Percentiles rank a stretch among this genome's conserved stretches.
phyloP scores from a whole-genome alignment of 2,113 vertebrate species.

The Aramus guarauna region DNA sequence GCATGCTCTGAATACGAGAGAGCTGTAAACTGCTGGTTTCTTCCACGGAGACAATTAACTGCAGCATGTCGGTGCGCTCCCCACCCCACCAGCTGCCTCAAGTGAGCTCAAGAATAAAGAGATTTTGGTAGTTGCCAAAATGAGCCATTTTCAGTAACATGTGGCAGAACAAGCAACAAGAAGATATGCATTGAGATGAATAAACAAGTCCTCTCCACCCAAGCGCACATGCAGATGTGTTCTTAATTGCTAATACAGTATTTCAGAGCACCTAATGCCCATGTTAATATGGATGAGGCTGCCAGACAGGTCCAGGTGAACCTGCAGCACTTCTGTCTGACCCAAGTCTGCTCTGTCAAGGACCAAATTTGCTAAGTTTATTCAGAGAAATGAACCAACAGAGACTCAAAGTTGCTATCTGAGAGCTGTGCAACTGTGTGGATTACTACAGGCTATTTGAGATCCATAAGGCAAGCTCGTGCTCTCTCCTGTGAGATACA shows the following conservation, averaged over 20 bases:
- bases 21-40: background rate
- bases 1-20: background rate
- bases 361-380: background rate
- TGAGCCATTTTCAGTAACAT: background rate
- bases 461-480: background rate
- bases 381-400: background rate
- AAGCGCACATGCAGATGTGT: background rate
- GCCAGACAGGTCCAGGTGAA: constrained; percentile 2
- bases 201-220: background rate
- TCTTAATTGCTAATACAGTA: background rate
- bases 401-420: background rate
- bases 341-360: background rate
- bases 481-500: background rate
- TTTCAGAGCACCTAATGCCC: background rate
- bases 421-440: background rate
- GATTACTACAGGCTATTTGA: background rate
- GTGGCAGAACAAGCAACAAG: background rate
- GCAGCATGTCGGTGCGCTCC: background rate
- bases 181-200: background rate
- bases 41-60: background rate
- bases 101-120: background rate
- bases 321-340: background rate
- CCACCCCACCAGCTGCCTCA: background rate
- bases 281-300: background rate
- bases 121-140: background rate